A percentile compares a stretch with the other conserved stretches of the same genome.
phyloP scores from a whole-genome alignment of 1,140 invertebrate species.

The Pseudobourletiella spinata region DNA sequence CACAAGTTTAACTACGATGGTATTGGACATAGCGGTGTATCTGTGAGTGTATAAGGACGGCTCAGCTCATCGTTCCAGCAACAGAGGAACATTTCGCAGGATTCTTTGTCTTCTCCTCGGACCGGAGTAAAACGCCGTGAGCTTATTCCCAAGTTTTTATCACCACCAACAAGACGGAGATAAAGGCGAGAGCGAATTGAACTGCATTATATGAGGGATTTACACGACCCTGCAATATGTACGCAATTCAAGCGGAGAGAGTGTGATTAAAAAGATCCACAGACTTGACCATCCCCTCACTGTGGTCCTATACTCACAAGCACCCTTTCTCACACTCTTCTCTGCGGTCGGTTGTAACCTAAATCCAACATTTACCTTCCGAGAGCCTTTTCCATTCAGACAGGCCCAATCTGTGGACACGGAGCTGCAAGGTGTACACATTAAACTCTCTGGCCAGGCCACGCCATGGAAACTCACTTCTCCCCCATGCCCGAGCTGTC shows the following conservation, averaged over 20 bases:
- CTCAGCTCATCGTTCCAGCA: neutral
- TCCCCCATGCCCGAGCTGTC: no score
- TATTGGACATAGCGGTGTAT: neutral
- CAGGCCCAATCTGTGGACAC: no score
- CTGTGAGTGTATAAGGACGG: neutral
- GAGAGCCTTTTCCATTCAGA: no score
- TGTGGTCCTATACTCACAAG: neutral
- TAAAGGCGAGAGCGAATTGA: constrained; percentile 1
- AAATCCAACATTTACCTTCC: neutral
- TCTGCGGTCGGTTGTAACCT: neutral
- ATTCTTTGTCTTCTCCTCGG: neutral
- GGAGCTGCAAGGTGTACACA: no score
- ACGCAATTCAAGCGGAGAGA: neutral
- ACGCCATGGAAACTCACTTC: no score
- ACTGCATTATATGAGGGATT: neutral
- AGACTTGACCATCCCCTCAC: neutral
- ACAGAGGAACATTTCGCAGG: neutral
- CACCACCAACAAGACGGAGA: no score
- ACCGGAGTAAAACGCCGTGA: neutral
- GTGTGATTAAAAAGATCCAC: neutral
- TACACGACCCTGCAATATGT: neutral
- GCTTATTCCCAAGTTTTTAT: neutral
- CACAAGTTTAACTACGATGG: neutral
- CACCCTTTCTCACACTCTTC: neutral
- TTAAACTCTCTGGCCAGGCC: no score